Evolutionary conservation across 2,113 vertebrate genomes (phyloP).

Genomic region (Myocastor coypus): DNA sequence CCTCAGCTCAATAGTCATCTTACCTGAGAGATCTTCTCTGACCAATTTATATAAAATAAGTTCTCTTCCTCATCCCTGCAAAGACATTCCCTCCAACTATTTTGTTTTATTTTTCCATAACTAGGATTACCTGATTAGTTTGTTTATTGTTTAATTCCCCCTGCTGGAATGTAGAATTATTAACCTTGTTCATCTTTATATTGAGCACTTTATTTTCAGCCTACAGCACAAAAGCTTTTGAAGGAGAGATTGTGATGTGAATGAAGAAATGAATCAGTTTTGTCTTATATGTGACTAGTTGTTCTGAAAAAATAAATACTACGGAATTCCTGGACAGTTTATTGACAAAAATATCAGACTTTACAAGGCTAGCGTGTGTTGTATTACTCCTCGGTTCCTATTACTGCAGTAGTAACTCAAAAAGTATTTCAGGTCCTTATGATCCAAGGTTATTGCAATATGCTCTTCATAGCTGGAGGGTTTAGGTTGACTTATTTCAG

Average conservation of each 20-base stretch:
- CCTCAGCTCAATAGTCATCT: neutral
- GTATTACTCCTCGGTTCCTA: neutral
- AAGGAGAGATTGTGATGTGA: neutral
- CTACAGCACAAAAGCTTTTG: neutral
- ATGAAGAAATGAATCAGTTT: neutral
- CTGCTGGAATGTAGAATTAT: neutral
- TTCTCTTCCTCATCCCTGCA: neutral
- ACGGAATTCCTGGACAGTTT: neutral
- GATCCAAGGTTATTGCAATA: neutral
- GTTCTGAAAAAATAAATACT: neutral
- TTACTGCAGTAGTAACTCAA: neutral
- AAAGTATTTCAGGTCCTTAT: neutral
- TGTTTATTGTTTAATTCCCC: neutral
- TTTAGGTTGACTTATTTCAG: neutral
- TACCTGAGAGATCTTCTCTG: constrained; percentile 29
- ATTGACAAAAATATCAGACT: neutral
- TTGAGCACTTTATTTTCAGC: neutral
- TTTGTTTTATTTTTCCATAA: constrained; percentile 53
- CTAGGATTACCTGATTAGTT: neutral
- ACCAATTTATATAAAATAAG: neutral
- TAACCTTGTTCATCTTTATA: neutral
- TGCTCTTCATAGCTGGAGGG: neutral
- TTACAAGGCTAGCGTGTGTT: neutral
- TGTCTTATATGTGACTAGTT: neutral
- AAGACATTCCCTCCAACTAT: neutral